Conservation (phyloP, 2,888 invertebrate genomes). For the Callimorpha dominula region DNA sequence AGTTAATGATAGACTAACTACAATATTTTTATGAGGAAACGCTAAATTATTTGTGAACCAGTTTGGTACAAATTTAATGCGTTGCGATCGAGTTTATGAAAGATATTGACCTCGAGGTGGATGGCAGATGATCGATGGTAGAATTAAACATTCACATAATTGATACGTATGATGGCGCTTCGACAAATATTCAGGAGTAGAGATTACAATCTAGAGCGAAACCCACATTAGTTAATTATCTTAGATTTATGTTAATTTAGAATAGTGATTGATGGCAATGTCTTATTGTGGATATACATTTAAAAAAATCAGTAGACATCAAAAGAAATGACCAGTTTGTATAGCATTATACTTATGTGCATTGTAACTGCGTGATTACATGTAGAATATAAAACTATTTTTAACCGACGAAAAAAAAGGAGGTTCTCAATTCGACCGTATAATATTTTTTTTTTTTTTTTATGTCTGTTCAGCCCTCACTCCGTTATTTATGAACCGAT, state of each 20-base stretch:
- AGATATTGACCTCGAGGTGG: constrained; percentile 83
- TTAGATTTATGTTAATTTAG: constrained; percentile 43
- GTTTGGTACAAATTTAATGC: constrained; percentile 76
- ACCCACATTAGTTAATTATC: constrained; percentile 37
- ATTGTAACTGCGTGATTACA: too few species aligned
- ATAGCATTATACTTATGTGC: too few species aligned
- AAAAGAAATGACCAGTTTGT: background rate
- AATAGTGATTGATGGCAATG: constrained; percentile 29
- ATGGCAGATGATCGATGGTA: constrained; percentile 81
- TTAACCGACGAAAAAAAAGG: too few species aligned
- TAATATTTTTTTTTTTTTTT: too few species aligned
- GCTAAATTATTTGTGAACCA: constrained; percentile 65
- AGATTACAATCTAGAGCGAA: constrained; percentile 64
- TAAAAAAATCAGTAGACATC: background rate
- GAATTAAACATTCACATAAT: constrained; percentile 72
- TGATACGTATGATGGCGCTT: constrained; percentile 77
- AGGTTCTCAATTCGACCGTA: too few species aligned
- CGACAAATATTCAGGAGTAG: constrained; percentile 58
- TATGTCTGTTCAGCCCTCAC: too few species aligned
- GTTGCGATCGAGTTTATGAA: constrained; percentile 70
- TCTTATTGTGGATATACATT: background rate
- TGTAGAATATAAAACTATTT: too few species aligned
- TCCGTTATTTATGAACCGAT: too few species aligned
- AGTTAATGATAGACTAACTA: background rate
- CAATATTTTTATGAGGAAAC: constrained; percentile 27